Evolutionary conservation across 2,888 invertebrate species (phyloP), one percentile per base, ranked within the genome.

Genomic region (Cremastinae sp.): DNA sequence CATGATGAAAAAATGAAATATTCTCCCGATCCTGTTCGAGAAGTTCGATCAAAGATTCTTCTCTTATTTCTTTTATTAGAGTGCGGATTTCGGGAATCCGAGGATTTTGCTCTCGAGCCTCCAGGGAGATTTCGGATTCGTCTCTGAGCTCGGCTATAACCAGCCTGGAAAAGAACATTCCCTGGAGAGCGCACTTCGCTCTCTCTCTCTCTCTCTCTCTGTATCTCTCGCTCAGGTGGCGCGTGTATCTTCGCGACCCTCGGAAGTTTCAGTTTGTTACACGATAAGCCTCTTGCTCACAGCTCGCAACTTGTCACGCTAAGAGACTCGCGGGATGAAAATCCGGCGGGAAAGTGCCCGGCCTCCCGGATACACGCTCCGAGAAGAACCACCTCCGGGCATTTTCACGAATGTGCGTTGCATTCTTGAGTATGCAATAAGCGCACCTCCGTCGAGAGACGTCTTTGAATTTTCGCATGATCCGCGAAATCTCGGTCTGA

Each of bases 231-330:
- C 28, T 28, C 28, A 3, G 28, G 28, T 28, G 5, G 28, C 5
- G 28, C 5, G 28, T 28, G 45, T 61, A 34, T 43, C 53, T 20
- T 20, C 51, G 54, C 28, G 28, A 28, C 28, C 28, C 28, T n/a
- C 51, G 38, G 45, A 69, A 78, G 61, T 79, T 78, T 47, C 53
- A 71, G 59, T 77, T 75, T 53, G 65, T 80, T 77, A 75, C 38
- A 34, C 58, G 66, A 77, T 79, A 80, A 77, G 69, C 74, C 49
- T 51, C 45, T 61, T n/a, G 34, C 51, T 51, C 64, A 71, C 62
- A 14, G 45, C 51, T 59, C 68, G 65, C 9, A 12, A 20, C 14
- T 62, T 62, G 41, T 51, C 54, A 51, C 56, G 22, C 65, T 75
- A 78, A 65, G 72, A 69, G 56, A 58, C 80, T 53, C 68, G 18